Percentiles rank a stretch among this genome's conserved stretches.
These are phyloP conservation scores for Nyctalus aviator DNA, from an alignment of 2,797 vertebrate genomes.

Conservation along the genomic window DNA sequence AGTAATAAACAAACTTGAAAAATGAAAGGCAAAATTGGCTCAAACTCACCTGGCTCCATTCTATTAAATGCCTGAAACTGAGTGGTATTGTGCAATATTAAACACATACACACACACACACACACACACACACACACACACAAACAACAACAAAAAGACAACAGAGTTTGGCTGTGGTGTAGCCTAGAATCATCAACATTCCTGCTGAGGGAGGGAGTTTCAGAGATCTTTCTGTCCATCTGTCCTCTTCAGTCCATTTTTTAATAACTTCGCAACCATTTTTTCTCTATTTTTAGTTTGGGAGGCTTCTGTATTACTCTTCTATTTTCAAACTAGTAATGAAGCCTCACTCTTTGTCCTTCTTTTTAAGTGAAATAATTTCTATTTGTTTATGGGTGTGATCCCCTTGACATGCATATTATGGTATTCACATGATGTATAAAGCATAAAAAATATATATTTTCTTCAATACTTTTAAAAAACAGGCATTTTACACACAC, in stretches of 20 bases:
- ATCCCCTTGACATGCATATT: not conserved
- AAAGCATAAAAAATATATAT: not conserved
- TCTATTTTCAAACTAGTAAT: not conserved
- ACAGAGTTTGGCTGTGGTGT: conserved; percentile 60
- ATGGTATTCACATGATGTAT: not conserved
- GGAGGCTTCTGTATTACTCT: not conserved
- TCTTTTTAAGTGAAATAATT: conserved; percentile 1
- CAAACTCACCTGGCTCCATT: conserved; percentile 81
- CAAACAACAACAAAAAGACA: not conserved
- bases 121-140: not conserved
- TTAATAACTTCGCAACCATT: not conserved
- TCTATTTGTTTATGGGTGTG: not conserved
- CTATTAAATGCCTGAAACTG: conserved; percentile 77
- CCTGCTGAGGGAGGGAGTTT: conserved; percentile 33
- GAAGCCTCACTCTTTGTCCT: not conserved
- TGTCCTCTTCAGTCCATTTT: not conserved
- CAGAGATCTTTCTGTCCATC: conserved; percentile 37
- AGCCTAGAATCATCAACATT: conserved; percentile 57
- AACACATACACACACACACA: not conserved
- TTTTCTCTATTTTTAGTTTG: not conserved
- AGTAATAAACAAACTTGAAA: conserved; percentile 84
- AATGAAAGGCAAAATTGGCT: conserved; percentile 82
- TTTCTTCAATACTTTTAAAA: not conserved
- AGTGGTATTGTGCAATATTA: conserved; percentile 76
- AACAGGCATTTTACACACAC: not conserved